A percentile compares a stretch with the other conserved stretches of the same genome.
These are phyloP conservation scores for Atrina japonica DNA, from an alignment of 2,888 invertebrate species.

Conservation along the genomic window DNA sequence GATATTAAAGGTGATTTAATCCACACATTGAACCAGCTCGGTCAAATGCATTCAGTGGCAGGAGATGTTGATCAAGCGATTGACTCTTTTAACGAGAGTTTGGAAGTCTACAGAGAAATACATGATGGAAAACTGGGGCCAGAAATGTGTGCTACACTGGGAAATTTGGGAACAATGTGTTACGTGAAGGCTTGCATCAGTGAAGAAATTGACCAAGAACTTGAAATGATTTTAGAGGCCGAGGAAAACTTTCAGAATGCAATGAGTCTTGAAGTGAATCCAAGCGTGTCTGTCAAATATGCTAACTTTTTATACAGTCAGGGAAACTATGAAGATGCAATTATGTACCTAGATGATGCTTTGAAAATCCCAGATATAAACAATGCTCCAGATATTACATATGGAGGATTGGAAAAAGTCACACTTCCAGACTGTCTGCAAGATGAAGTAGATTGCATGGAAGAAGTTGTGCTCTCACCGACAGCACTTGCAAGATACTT, in stretches of 20 bases:
- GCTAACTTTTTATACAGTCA: conserved; percentile 78
- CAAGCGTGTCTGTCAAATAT: conserved; percentile 76
- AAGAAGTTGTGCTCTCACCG: conserved; percentile 76
- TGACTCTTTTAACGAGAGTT: conserved; percentile 77
- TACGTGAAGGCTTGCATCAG: conserved; percentile 78
- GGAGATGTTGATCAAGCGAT: conserved; percentile 79
- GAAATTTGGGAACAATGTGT: conserved; percentile 78
- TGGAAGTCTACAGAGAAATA: conserved; percentile 76
- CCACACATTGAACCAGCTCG: conserved; percentile 75
- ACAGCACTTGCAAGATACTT: conserved; percentile 73
- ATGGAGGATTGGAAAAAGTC: conserved; percentile 77
- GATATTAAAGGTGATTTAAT: conserved; percentile 79
- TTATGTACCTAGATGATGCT: conserved; percentile 71
- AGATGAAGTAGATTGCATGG: conserved; percentile 77
- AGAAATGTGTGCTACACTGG: conserved; percentile 74
- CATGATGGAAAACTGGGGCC: conserved; percentile 72
- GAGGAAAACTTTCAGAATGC: conserved; percentile 78
- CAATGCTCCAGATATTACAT: conserved; percentile 61
- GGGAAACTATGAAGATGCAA: conserved; percentile 74
- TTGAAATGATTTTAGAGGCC: conserved; percentile 72
- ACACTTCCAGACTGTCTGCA: conserved; percentile 78
- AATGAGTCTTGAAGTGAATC: conserved; percentile 67
- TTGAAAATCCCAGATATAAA: conserved; percentile 55
- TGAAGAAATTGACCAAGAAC: conserved; percentile 72
- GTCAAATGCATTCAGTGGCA: conserved; percentile 77